Base-by-base conservation (phyloP, 2,113 vertebrate species). In the Patagioenas fasciata region DNA sequence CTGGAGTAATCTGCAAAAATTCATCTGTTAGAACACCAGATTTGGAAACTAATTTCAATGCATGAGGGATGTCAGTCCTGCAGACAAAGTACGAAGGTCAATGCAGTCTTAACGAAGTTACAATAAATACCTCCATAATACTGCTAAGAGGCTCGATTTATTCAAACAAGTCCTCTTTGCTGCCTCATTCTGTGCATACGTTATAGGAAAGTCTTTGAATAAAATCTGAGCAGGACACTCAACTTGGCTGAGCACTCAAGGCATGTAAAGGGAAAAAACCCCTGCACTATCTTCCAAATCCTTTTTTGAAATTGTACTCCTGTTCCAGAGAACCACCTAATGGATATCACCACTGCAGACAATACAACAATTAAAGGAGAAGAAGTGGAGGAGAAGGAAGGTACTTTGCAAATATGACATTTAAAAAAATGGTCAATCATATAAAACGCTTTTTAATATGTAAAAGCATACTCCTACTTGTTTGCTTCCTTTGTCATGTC, bases 121-220 rank as follows among this genome's bases (percentile, higher is more conserved):
- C 29, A 85, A 54, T 38, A 83, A 88, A 80, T 26, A 77, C 25
- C 13, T 92, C 66, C 36, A 13, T 31, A 74, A 87, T 7, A 48
- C 29, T 50, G 51, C 54, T 69, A 47, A 5, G 11, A 86, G 42
- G 29, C 38, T 92, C 0, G 0, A 67, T 84, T 91, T 64, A 74
- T 71, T 81, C 67, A 64, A 93, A 64, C 48, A 62, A 78, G 69
- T 34, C 20, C 44, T 74, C 10, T 8, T 14, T 38, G 36, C 36
- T 0, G 0, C 78, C 48, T 70, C 48, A 7, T n/a, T 89, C 56
- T 31, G 10, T 51, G 61, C 38, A 48, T 21, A 23, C 0, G 1
- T 70, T 83, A 78, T 0, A 80, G 32, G 36, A 47, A 90, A 92
- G 18, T 20, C 47, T 79, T 24, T 32, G 62, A 90, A 77, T 23